These are phyloP conservation scores for Arvicanthis niloticus DNA, from an alignment of 2,113 vertebrate species.

Conservation along the genomic window DNA sequence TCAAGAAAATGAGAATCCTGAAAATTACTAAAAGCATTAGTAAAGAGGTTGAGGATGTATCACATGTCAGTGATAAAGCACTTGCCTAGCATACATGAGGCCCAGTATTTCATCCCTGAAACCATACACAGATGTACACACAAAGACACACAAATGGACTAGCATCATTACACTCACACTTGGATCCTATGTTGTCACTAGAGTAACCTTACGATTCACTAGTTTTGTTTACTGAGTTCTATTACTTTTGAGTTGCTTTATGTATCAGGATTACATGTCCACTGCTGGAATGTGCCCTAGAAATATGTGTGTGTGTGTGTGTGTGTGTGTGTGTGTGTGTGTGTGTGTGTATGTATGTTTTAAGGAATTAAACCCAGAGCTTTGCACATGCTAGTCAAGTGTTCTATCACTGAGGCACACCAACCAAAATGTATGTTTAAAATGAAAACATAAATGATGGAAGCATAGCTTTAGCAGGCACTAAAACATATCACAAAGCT, in stretches of 20 bases:
- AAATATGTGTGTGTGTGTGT: not conserved
- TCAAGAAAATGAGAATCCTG: conserved; percentile 47
- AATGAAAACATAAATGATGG: conserved; percentile 43
- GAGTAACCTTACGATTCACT: not conserved
- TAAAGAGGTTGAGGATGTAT: not conserved
- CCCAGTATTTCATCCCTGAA: not conserved
- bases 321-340: no score
- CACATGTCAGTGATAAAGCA: not conserved
- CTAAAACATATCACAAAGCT: conserved; percentile 21
- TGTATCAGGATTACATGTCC: not conserved
- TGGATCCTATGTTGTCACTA: not conserved
- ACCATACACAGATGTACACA: not conserved
- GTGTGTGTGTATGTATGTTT: no score
- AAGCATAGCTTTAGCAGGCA: not conserved
- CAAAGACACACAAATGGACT: not conserved
- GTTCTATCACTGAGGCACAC: not conserved
- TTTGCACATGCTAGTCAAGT: not conserved
- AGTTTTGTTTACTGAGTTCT: conserved; percentile 3
- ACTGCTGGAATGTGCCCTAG: not conserved
- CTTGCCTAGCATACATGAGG: not conserved
- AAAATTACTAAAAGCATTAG: conserved; percentile 37
- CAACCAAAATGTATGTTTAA: conserved; percentile 1
- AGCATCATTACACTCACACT: not conserved
- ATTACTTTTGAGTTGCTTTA: conserved; percentile 34
- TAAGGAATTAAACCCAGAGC: not conserved